Base-by-base conservation (phyloP, 2,888 invertebrate genomes). In the Lasiommata megera region DNA sequence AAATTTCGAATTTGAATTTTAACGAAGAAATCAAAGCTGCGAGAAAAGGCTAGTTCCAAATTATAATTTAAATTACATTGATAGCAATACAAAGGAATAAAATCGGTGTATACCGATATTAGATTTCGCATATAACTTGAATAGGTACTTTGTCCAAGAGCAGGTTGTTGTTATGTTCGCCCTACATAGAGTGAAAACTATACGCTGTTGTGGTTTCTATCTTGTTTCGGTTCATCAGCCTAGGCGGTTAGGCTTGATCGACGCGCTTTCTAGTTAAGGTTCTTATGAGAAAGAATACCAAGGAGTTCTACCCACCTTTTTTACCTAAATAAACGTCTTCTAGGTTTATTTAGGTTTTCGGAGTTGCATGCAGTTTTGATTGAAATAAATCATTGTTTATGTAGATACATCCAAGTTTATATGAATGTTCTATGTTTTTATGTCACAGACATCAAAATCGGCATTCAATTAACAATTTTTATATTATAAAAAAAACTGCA, bases 141-240 rank as follows among this genome's bases (percentile, higher is more conserved):
- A 48, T 48, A n/a, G n/a, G n/a, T n/a, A 48, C 18, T 47, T 16
- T 50, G 28, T 28, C 14, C 28, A 36, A 23, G 73, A 73, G 73
- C 78, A 79, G 81, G 78, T 81, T 79, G 76, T 16, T 18, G 73
- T 79, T 70, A 77, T 78, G 74, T 74, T 77, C 74, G 85, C 72
- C 86, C 85, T 79, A 87, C 77, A 84, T 84, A 72, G 69, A 82
- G 84, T 83, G 88, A 84, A 85, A 88, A 86, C 77, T 80, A 79
- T 80, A 79, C 80, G 73, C 67, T 71, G 72, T 68, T 80, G 84
- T 77, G 80, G 82, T 86, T 80, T 86, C 85, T 82, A 86, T 78
- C 77, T 72, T 75, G 86, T 82, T 83, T 79, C 83, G 85, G 83
- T 83, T 77, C 80, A 85, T 79, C 80, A 72, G 73, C 70, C 61